Evolutionary conservation across 2,888 invertebrate genomes (phyloP), one percentile per base, ranked within the genome.

Genomic region (Rhingia rostrata): DNA sequence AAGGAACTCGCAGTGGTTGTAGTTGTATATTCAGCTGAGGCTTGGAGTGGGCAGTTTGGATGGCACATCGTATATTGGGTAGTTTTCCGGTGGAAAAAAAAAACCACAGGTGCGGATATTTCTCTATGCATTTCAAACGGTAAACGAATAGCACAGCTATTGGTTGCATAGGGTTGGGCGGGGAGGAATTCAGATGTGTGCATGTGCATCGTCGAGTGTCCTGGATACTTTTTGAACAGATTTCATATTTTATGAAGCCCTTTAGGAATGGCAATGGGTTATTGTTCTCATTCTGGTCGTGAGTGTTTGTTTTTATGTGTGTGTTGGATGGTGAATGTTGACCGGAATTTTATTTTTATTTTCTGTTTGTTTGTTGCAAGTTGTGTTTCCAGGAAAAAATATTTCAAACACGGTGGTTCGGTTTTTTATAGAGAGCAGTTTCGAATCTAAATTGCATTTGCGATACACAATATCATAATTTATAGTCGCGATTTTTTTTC

Each of bases 191-290:
- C 41, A 75, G 69, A 61, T 81, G 54, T 81, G 69, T 58, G 53
- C 39, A 58, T 41, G 22, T 22, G 45, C 66, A 74, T 58, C 37
- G 51, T 39, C 7, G 45, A 75, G 41, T 70, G 69, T 77, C 70
- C 64, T 33, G 45, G 60, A 67, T 67, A 67, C 53, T 67, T 77
- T 67, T 61, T 61, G 56, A 78, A 45, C 82, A 67, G 82, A 83
- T 78, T 83, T 78, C 61, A 83, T 83, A 83, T 83, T 83, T 83
- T 63, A 83, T 83, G 72, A 73, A 77, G 54, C 60, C 39, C 32
- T 14, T 60, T 41, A 41, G 70, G 22, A 22, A 22, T 22, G 22
- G 22, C 22, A 22, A 22, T 22, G 22, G 22, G 22, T 22, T 22
- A 22, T 22, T 22, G 22, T 22, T 22, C 22, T 22, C 22, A 22